phyloP scores from a whole-genome alignment of 2,113 vertebrate species.

The Megaleporinus macrocephalus region DNA sequence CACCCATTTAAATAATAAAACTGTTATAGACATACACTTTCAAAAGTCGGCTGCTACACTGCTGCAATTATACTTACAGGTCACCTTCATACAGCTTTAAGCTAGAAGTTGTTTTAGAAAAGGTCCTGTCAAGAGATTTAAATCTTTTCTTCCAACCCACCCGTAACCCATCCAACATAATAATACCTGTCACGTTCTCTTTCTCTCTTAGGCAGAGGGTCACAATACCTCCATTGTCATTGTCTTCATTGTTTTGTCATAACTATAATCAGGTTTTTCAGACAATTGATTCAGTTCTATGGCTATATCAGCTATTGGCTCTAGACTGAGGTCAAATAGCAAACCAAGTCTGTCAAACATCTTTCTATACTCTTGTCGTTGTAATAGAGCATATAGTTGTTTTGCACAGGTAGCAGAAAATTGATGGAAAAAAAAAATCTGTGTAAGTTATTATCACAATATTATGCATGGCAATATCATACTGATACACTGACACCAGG shows the following conservation, averaged over 20 bases:
- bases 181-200: conserved; percentile 6
- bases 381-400: background rate
- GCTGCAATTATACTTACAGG: conserved; percentile 16
- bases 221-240: background rate
- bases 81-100: conserved; percentile 11
- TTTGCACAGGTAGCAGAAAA: background rate
- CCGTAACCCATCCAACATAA: conserved; percentile 3
- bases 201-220: background rate
- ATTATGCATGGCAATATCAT: no score
- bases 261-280: conserved; percentile 30
- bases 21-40: background rate
- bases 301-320: background rate
- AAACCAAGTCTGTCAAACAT: background rate
- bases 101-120: background rate
- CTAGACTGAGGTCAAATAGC: conserved; percentile 2
- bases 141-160: background rate
- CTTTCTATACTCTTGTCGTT: background rate
- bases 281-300: conserved; percentile 22
- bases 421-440: no score
- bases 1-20: background rate
- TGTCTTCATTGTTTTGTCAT: conserved; percentile 18
- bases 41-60: no score
- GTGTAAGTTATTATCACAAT: no score
- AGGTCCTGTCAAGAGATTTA: background rate
- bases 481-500: no score